Evolutionary conservation across 1,140 invertebrate species (phyloP).

Genomic region (Cydia amplana): DNA sequence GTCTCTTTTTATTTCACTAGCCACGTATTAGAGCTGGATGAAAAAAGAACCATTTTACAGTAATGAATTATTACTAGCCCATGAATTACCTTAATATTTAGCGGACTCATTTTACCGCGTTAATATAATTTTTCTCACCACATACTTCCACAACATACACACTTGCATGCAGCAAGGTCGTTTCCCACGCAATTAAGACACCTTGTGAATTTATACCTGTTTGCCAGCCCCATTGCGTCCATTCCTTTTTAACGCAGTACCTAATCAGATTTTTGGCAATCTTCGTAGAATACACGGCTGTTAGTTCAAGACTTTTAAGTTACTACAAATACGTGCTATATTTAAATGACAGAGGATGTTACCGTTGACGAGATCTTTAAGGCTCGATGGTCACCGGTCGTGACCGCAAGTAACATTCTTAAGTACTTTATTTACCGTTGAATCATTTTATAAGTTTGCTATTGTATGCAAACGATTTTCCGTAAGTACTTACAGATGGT

Average conservation of each 20-base stretch:
- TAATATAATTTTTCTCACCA: conserved; percentile 10
- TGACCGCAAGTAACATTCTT: conserved; percentile 32
- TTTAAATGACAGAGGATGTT: background rate
- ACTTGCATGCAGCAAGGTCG: background rate
- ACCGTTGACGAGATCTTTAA: background rate
- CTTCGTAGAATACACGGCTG: background rate
- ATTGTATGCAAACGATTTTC: conserved; percentile 44
- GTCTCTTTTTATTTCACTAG: too few relatives aligned
- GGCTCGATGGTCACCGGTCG: conserved; percentile 3
- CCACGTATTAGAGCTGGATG: too few relatives aligned
- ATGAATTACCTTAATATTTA: background rate
- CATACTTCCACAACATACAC: too few relatives aligned
- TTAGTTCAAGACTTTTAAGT: background rate
- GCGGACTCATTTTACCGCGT: background rate
- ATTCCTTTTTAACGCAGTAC: too few relatives aligned
- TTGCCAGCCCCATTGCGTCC: background rate
- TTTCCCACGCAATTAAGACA: conserved; percentile 16
- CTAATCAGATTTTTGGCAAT: background rate
- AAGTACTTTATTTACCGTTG: conserved; percentile 38
- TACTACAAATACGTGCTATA: background rate
- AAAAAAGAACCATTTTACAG: too few relatives aligned
- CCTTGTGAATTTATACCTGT: background rate
- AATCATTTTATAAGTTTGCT: conserved; percentile 39
- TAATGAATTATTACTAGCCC: background rate
- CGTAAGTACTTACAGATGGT: conserved; percentile 22